phyloP scores from a whole-genome alignment of 2,888 invertebrate species.

The Rhagium mordax region DNA sequence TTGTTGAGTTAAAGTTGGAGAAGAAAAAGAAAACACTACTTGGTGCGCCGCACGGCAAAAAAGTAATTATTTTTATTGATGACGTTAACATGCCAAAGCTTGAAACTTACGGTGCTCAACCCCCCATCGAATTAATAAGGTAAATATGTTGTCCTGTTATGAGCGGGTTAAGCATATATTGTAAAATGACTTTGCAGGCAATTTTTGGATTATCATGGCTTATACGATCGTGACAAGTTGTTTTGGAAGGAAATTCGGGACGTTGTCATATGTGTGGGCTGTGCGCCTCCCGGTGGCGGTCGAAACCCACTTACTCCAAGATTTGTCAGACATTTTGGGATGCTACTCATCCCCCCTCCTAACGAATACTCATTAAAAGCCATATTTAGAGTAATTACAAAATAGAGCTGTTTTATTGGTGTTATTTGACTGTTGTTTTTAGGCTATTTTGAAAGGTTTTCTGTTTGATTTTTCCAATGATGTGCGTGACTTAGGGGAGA shows the following conservation, averaged over 20 bases:
- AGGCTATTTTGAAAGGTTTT: constrained; percentile 84
- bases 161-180: no score
- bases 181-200: constrained; percentile 74
- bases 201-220: constrained; percentile 83
- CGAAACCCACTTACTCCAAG: constrained; percentile 87
- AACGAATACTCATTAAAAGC: constrained; percentile 82
- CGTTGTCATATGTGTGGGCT: constrained; percentile 86
- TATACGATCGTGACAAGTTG: constrained; percentile 90
- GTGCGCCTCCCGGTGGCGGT: constrained; percentile 94
- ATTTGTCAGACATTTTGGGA: constrained; percentile 91
- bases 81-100: constrained; percentile 94
- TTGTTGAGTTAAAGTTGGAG: constrained; percentile 89
- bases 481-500: constrained; percentile 78
- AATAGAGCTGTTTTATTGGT: not conserved
- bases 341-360: constrained; percentile 88
- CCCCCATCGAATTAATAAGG: constrained; percentile 91
- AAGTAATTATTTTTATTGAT: constrained; percentile 89
- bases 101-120: constrained; percentile 92
- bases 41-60: constrained; percentile 88
- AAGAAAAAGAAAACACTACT: constrained; percentile 85
- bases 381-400: constrained; percentile 78
- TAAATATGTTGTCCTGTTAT: no score
- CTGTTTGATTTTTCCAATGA: constrained; percentile 83
- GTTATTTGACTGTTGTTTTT: constrained; percentile 46
- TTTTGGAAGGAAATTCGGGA: constrained; percentile 92